Evolutionary conservation across 2,888 invertebrate genomes (phyloP), one percentile per base, ranked within the genome.

Genomic region (Caradrina clavipalpis): DNA sequence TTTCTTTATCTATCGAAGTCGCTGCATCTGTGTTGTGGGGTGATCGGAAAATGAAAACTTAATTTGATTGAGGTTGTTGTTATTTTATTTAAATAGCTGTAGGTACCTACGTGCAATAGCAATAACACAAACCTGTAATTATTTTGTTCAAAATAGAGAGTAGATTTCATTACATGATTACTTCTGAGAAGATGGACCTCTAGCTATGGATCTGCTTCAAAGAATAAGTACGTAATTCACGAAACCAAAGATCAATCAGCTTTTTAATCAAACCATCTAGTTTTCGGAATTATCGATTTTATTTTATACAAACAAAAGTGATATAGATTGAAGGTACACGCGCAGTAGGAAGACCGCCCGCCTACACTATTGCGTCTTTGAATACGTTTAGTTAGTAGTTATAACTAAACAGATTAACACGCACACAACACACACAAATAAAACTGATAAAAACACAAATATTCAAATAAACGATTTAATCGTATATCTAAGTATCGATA

Each of bases 1-100:
- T 75, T 75, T 74, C 53, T 74, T 31, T 65, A 22, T 17, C 15
- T 69, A 26, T 21, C 49, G 15, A 2, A 21, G 17, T 17, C 1
- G 10, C 8, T 71, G 22, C 10, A 19, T 31, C 21, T 21, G 45
- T 42, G 21, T 19, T 8, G 7, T 5, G 1, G 31, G 17, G 7
- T 0, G 4, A 2, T 17, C 13, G 15, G 17, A 17, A 45, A 45
- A 42, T 42, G 15, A 45, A 15, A 3, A 45, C 13, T 17, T 17
- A 0, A 45, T 45, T 45, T 39, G 13, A 39, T 35, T 35, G 8
- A 35, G 35, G 11, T 7, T 2, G 11, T 39, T 39, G 39, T 39
- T 39, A 8, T 39, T 39, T 39, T 13, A 2, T 39, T 13, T 13
- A 13, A 39, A 39, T 39, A 39, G 1, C 39, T 13, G 1, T 11